Evolutionary conservation across 2,113 vertebrate genomes (phyloP).

Genomic region (Gnathonemus echidnorhynchus): DNA sequence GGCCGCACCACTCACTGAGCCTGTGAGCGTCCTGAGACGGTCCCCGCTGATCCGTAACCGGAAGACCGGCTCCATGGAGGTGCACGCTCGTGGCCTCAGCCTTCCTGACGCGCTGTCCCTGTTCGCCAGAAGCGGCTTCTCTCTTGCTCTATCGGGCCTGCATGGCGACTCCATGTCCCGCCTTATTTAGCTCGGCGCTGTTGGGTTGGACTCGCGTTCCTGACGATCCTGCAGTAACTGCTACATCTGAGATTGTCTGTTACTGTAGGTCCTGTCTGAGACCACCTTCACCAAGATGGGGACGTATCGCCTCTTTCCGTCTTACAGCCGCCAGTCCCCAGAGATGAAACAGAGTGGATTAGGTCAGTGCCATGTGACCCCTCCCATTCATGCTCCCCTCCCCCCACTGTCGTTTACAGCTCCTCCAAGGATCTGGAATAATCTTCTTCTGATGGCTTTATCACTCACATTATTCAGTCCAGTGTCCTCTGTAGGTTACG

Average conservation of each 20-base stretch:
- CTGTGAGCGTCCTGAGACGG: slow-evolving; percentile 65
- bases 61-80: slow-evolving; percentile 98
- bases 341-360: slow-evolving; percentile 96
- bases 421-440: background rate
- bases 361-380: slow-evolving; percentile 62
- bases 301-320: slow-evolving; percentile 88
- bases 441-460: background rate
- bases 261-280: slow-evolving; percentile 85
- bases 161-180: background rate
- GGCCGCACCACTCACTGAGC: slow-evolving; percentile 64
- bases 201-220: background rate
- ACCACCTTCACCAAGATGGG: slow-evolving; percentile 78
- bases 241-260: background rate
- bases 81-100: slow-evolving; percentile 33
- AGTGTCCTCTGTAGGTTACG: background rate
- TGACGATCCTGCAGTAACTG: background rate
- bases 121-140: background rate
- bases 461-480: background rate
- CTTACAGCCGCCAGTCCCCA: slow-evolving; percentile 81
- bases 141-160: background rate
- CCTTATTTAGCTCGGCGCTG: background rate
- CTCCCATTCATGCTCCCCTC: background rate
- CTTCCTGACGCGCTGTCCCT: background rate
- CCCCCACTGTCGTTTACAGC: background rate
- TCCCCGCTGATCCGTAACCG: slow-evolving; percentile 82